These are phyloP conservation scores for Mythimna impura DNA, from an alignment of 2,888 invertebrate species.

Conservation along the genomic window DNA sequence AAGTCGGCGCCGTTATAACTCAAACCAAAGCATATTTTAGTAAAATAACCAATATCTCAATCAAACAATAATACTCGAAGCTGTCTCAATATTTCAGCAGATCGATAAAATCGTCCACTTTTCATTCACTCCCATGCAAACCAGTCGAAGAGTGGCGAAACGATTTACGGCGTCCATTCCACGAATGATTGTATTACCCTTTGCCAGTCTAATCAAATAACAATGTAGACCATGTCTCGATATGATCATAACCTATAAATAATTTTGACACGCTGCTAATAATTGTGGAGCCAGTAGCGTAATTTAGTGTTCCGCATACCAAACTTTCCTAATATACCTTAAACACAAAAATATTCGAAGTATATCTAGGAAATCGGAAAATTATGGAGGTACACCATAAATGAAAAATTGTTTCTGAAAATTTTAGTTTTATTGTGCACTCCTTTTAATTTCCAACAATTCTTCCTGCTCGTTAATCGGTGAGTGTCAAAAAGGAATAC, in stretches of 20 bases:
- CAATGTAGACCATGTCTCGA: constrained; percentile 48
- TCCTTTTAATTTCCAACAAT: too few species aligned
- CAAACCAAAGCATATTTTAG: neutral
- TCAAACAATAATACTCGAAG: neutral
- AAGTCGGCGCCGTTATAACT: too few species aligned
- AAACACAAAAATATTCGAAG: too few species aligned
- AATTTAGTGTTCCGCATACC: too few species aligned
- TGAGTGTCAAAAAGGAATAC: too few species aligned
- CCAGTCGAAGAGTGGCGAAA: constrained; percentile 35
- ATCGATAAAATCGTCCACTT: constrained; percentile 17
- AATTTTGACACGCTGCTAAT: constrained; percentile 49
- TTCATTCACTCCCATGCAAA: constrained; percentile 38
- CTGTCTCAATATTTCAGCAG: constrained; percentile 21
- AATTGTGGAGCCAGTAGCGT: constrained; percentile 36
- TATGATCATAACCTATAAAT: constrained; percentile 60
- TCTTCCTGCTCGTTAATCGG: too few species aligned
- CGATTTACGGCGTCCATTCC: constrained; percentile 39
- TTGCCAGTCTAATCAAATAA: constrained; percentile 49
- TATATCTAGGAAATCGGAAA: too few species aligned
- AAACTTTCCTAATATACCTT: too few species aligned
- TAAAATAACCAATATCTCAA: neutral
- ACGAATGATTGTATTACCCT: constrained; percentile 47
- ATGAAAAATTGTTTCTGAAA: too few species aligned
- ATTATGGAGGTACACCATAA: too few species aligned
- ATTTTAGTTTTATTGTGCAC: too few species aligned